Conservation (phyloP, 2,113 vertebrate genomes). For the Etia nguti region DNA sequence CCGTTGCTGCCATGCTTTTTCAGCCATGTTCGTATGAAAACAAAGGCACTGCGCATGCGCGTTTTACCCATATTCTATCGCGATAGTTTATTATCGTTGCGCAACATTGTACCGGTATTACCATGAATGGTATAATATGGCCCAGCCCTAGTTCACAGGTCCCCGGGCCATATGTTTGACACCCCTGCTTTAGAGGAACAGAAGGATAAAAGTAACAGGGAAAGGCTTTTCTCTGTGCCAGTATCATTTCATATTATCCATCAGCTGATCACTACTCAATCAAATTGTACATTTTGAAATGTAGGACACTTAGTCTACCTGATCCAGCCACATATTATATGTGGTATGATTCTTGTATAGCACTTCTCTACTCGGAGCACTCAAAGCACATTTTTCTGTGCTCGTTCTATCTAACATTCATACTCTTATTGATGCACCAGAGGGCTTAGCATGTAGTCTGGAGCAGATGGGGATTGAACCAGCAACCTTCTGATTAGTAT, state of each 20-base stretch:
- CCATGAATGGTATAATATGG: no score
- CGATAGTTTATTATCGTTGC: no score
- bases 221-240: not conserved
- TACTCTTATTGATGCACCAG: not conserved
- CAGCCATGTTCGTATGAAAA: no score
- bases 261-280: not conserved
- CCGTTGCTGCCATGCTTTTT: no score
- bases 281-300: not conserved
- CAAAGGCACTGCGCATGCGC: no score
- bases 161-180: not conserved
- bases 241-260: not conserved
- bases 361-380: not conserved
- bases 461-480: not conserved
- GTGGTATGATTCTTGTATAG: not conserved
- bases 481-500: not conserved
- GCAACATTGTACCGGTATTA: no score
- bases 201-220: not conserved
- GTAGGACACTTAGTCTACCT: not conserved
- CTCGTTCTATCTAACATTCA: not conserved
- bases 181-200: not conserved
- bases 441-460: fast-evolving
- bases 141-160: no score
- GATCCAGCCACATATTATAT: not conserved
- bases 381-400: not conserved
- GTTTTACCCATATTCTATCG: no score